Conservation (phyloP, 1,140 invertebrate species). For the Diploscapter pachys region DNA sequence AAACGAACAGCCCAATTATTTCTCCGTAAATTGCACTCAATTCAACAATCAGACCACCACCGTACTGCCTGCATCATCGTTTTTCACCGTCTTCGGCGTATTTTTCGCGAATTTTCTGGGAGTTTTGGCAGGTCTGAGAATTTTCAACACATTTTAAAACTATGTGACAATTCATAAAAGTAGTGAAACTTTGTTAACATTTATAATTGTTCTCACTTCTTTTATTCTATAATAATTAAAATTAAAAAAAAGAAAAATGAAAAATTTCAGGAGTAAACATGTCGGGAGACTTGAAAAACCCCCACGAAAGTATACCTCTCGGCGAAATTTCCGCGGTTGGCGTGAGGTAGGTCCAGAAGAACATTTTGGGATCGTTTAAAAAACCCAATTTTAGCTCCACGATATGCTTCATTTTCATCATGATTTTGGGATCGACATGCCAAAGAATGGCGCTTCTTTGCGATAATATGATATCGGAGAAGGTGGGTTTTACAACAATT, state of each 20-base stretch:
- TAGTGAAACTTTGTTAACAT: no score
- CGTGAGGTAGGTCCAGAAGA: constrained; percentile 67
- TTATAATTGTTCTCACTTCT: no score
- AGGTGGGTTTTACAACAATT: constrained; percentile 11
- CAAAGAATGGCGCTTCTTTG: constrained; percentile 70
- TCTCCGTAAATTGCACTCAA: constrained; percentile 66
- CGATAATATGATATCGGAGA: constrained; percentile 84
- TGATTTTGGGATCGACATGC: constrained; percentile 84
- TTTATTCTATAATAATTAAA: no score
- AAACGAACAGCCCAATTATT: constrained; percentile 78
- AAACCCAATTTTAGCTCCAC: constrained; percentile 70
- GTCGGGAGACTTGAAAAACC: constrained; percentile 88
- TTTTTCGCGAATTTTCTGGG: constrained; percentile 89
- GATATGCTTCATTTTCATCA: constrained; percentile 80
- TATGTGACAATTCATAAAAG: no score
- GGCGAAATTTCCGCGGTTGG: constrained; percentile 85
- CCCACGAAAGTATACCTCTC: constrained; percentile 84
- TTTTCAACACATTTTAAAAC: background rate
- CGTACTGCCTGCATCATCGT: constrained; percentile 64
- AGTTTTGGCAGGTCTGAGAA: constrained; percentile 76
- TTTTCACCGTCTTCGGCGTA: constrained; percentile 89
- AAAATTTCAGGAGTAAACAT: constrained; percentile 73
- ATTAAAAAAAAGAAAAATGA: background rate
- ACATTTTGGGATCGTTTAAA: constrained; percentile 31
- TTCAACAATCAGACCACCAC: constrained; percentile 42